Conservation (phyloP, 2,888 invertebrate species). For the Brachypalpus laphriformis region DNA sequence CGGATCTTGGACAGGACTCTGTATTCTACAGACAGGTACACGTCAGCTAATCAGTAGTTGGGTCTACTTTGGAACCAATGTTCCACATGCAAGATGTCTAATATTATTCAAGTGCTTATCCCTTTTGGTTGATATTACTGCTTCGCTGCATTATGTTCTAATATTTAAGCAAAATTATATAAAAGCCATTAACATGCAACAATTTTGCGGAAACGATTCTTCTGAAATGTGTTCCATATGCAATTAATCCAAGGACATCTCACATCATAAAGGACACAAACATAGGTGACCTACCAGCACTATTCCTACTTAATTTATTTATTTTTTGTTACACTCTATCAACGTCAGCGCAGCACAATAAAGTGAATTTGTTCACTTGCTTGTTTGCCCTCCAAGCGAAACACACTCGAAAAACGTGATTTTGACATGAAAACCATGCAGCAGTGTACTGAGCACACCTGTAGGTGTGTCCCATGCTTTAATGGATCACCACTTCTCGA, state of each 20-base stretch:
- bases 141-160: too few relatives aligned
- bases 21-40: too few relatives aligned
- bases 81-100: too few relatives aligned
- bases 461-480: slow-evolving; percentile 55
- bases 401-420: slow-evolving; percentile 63
- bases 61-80: too few relatives aligned
- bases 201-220: too few relatives aligned
- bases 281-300: slow-evolving; percentile 35
- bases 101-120: too few relatives aligned
- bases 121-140: too few relatives aligned
- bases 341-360: slow-evolving; percentile 64
- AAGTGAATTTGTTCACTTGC: slow-evolving; percentile 68
- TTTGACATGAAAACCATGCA: slow-evolving; percentile 53
- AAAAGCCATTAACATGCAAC: too few relatives aligned
- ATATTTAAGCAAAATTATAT: too few relatives aligned
- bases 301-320: slow-evolving; percentile 8
- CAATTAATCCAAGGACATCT: slow-evolving; percentile 58
- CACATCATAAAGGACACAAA: slow-evolving; percentile 48
- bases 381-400: slow-evolving; percentile 53
- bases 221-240: slow-evolving; percentile 23
- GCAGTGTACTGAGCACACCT: slow-evolving; percentile 14
- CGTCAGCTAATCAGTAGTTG: too few relatives aligned
- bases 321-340: slow-evolving; percentile 39
- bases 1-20: too few relatives aligned
- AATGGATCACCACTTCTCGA: slow-evolving; percentile 72